Evolutionary conservation across 2,113 vertebrate genomes (phyloP).

Genomic region (Tupaia tana): DNA sequence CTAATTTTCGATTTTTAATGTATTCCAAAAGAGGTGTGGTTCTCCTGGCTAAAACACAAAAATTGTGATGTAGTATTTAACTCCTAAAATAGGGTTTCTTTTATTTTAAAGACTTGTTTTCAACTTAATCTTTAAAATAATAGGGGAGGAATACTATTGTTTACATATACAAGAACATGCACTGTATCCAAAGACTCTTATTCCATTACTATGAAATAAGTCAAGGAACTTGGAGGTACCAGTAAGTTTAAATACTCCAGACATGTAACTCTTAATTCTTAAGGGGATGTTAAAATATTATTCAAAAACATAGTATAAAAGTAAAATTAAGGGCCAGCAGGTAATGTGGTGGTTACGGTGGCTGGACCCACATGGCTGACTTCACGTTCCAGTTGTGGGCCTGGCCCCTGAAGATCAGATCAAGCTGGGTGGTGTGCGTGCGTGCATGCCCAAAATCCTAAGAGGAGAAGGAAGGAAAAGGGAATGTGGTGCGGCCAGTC

Average conservation of each 20-base stretch:
- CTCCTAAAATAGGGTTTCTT: constrained; percentile 78
- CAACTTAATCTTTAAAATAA: constrained; percentile 76
- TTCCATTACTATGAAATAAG: not conserved
- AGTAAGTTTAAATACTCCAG: not conserved
- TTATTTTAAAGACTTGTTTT: constrained; percentile 72
- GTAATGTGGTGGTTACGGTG: too few relatives aligned
- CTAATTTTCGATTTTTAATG: constrained; percentile 99
- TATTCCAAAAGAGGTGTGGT: constrained; percentile 98
- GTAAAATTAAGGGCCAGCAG: not conserved
- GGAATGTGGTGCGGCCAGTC: too few relatives aligned
- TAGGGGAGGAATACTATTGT: constrained; percentile 37
- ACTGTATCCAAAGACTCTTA: constrained; percentile 20
- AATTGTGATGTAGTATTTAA: constrained; percentile 81
- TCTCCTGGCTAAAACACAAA: constrained; percentile 94
- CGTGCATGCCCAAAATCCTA: too few relatives aligned
- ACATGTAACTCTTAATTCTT: not conserved
- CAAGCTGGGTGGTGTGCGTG: too few relatives aligned
- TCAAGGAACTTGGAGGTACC: not conserved
- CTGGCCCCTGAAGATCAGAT: too few relatives aligned
- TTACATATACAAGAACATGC: not conserved
- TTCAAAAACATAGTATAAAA: not conserved
- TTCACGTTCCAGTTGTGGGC: too few relatives aligned
- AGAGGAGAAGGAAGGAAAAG: too few relatives aligned
- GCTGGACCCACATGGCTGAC: too few relatives aligned
- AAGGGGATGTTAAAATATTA: not conserved